A percentile compares a stretch with the other conserved stretches of the same genome.
Conservation (phyloP, 2,888 invertebrate genomes). For the Andrena haemorrhoa region DNA sequence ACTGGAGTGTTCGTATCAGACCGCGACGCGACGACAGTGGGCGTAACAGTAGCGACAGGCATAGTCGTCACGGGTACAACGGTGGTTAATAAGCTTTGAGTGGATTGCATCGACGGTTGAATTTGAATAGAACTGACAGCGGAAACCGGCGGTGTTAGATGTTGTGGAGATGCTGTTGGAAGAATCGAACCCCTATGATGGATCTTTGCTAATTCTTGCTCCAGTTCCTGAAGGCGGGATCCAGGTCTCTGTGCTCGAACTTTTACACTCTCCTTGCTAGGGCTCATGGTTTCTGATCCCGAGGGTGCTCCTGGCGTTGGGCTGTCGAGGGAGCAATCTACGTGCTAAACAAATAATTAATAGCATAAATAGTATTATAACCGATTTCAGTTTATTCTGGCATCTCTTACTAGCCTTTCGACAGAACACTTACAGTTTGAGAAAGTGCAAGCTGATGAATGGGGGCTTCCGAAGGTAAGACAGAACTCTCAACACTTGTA, state of each 20-base stretch:
- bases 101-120: constrained; percentile 57
- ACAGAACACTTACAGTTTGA: constrained; percentile 72
- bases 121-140: constrained; percentile 68
- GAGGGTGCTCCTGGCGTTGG: constrained; percentile 74
- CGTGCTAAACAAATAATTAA: constrained; percentile 55
- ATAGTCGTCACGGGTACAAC: constrained; percentile 70
- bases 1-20: constrained; percentile 76
- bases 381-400: constrained; percentile 6
- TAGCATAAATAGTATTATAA: background rate
- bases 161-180: constrained; percentile 77
- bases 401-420: too few species aligned
- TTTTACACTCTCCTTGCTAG: constrained; percentile 81
- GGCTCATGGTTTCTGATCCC: constrained; percentile 80
- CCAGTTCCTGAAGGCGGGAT: constrained; percentile 82
- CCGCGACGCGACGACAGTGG: constrained; percentile 74
- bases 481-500: constrained; percentile 44
- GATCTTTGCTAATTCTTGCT: constrained; percentile 85
- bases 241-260: constrained; percentile 78
- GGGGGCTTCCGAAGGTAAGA: constrained; percentile 51
- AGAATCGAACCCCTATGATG: constrained; percentile 81
- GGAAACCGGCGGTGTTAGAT: constrained; percentile 78
- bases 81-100: constrained; percentile 73
- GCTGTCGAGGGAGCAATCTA: constrained; percentile 77
- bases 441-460: constrained; percentile 60
- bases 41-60: constrained; percentile 76